Percentiles rank a stretch among this genome's conserved stretches.
Conservation (phyloP, 1,140 invertebrate genomes). For the Argopecten irradians region DNA sequence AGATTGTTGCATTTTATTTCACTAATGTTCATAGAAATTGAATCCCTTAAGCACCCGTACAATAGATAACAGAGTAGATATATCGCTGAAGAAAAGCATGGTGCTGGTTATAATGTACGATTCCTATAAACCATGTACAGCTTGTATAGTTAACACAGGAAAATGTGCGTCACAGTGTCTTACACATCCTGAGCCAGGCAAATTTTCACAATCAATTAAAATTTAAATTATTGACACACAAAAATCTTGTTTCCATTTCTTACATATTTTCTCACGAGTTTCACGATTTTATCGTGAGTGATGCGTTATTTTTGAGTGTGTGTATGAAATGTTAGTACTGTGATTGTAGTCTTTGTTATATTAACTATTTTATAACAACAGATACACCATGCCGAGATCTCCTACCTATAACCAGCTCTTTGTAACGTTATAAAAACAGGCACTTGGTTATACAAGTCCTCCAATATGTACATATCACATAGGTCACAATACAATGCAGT, state of each 20-base stretch:
- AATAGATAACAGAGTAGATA: not conserved
- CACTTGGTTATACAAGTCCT: not conserved
- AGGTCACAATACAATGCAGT: not conserved
- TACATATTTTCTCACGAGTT: not conserved
- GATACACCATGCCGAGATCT: not conserved
- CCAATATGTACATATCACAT: slow-evolving; percentile 18
- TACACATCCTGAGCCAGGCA: not conserved
- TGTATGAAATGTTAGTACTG: not conserved
- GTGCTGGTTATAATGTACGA: not conserved
- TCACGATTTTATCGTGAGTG: not conserved
- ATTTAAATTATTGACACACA: not conserved
- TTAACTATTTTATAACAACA: not conserved
- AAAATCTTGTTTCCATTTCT: too few species aligned
- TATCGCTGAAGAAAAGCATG: not conserved
- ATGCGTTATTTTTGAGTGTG: not conserved
- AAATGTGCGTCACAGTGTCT: not conserved
- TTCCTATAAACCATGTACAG: not conserved
- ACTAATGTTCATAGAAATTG: not conserved
- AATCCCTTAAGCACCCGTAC: slow-evolving; percentile 14
- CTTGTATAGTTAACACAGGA: not conserved
- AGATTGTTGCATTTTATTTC: slow-evolving; percentile 22
- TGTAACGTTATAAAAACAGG: not conserved
- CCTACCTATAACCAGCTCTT: not conserved
- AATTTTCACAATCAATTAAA: not conserved
- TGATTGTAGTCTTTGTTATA: not conserved